phyloP scores from a whole-genome alignment of 2,888 invertebrate genomes.

The Theretra japonica region DNA sequence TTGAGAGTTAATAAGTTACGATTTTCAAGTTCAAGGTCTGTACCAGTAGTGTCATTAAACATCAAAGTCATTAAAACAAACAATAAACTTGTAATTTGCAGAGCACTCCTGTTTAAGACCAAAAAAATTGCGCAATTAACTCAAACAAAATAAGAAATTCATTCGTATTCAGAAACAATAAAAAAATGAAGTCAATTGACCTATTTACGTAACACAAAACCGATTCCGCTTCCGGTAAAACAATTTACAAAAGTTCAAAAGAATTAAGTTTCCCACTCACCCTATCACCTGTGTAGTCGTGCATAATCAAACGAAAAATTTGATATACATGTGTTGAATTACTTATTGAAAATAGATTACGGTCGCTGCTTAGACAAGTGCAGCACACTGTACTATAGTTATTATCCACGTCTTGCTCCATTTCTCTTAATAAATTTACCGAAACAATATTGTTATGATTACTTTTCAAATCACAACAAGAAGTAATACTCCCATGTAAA shows the following conservation, averaged over 20 bases:
- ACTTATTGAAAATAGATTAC: slow-evolving; percentile 67
- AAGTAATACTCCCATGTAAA: slow-evolving; percentile 84
- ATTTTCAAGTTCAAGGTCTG: neutral
- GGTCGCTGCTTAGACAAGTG: slow-evolving; percentile 72
- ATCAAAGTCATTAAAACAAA: slow-evolving; percentile 7
- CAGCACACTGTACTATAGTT: slow-evolving; percentile 65
- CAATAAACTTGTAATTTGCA: neutral
- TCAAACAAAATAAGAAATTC: neutral
- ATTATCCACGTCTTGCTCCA: slow-evolving; percentile 77
- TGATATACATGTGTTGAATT: slow-evolving; percentile 60
- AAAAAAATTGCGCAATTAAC: too few species aligned
- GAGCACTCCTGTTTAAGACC: too few species aligned
- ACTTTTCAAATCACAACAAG: slow-evolving; percentile 78
- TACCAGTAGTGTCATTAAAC: neutral
- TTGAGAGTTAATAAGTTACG: too few species aligned
- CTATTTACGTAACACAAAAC: slow-evolving; percentile 45
- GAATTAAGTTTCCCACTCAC: slow-evolving; percentile 58
- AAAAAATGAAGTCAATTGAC: slow-evolving; percentile 32
- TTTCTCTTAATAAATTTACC: slow-evolving; percentile 50
- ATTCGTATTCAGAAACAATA: neutral
- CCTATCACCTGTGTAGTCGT: slow-evolving; percentile 72
- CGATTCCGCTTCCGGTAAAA: neutral
- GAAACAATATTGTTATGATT: slow-evolving; percentile 53
- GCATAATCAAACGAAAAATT: slow-evolving; percentile 73
- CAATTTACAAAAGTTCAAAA: neutral